Base-by-base conservation (phyloP, 1,140 invertebrate genomes). In the Hirudo medicinalis region DNA sequence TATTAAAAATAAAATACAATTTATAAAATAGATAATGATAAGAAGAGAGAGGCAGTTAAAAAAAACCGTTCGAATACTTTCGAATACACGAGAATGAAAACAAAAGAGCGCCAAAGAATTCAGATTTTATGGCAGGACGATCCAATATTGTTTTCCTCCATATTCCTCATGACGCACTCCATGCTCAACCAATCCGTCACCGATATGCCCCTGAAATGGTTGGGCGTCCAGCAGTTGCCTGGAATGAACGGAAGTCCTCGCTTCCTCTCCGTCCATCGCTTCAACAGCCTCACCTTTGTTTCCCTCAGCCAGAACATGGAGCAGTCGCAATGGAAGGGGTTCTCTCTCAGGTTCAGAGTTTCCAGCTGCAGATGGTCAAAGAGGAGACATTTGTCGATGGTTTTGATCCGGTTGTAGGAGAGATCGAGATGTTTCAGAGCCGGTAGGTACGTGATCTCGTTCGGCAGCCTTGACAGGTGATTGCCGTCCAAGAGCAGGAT, bases 281-380 rank as follows among this genome's bases (percentile, higher is more conserved):
- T 20, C 69, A 72, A 67, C 20, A 74, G 43, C 70, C 22, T 67
- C 9, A 22, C 29, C 29, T 67, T 54, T 22, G 63, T 22, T 20
- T 53, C 63, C 27, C 66, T 29, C 60, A 74, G 70, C 73, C 73
- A 74, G 60, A 74, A 74, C 22, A 74, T 55, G 40, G 40, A 54
- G 49, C 73, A 74, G 73, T 66, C 49, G 69, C 73, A 74, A 27
- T 70, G 27, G 40, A 74, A 72, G 17, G 69, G 73, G 40, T 74
- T 74, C 63, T 74, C 73, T 15, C 70, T 32, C 49, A 74, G 70
- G 40, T 74, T 74, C 6, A 74, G 25, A 29, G 20, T 63, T 2
- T 71, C 70, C 29, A 74, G 43, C 57, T 72, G 54, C 11, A 53
- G n/a, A 32, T 73, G 49, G 57, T 68, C 36, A n/a, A 36, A 20